These are phyloP conservation scores for Onychomys leucogaster DNA, from an alignment of 2,797 vertebrate species.

Conservation along the genomic window DNA sequence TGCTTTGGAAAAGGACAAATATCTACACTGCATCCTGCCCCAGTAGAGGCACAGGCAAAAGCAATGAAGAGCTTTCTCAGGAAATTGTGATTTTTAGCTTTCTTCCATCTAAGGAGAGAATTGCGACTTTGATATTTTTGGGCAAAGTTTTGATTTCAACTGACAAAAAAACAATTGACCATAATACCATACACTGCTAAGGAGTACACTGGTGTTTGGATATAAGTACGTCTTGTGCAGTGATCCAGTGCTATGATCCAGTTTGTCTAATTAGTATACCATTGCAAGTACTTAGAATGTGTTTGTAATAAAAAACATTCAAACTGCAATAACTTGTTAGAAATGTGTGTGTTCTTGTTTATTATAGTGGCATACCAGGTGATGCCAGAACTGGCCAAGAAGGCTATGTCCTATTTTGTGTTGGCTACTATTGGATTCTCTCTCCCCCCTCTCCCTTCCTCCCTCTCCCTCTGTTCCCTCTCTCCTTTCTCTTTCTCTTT, in stretches of 20 bases:
- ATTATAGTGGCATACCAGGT: background rate
- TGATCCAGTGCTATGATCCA: background rate
- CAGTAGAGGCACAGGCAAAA: too few species aligned
- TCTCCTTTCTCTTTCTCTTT: background rate
- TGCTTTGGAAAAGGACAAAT: background rate
- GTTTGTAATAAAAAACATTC: background rate
- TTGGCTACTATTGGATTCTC: background rate
- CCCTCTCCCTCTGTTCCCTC: background rate
- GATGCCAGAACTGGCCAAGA: background rate
- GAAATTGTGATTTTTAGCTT: background rate
- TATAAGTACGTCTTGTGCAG: background rate
- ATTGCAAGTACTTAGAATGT: background rate
- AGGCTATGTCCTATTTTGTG: background rate
- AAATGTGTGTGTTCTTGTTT: background rate
- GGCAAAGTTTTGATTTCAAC: background rate
- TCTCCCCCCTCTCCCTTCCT: background rate
- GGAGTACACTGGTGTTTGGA: background rate
- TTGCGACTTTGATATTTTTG: background rate
- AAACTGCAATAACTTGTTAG: background rate
- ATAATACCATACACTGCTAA: background rate
- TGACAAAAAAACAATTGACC: background rate
- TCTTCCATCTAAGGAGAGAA: background rate
- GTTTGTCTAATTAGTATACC: background rate
- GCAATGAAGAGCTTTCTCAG: background rate
- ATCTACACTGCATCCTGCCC: too few species aligned